A percentile compares a stretch with the other conserved stretches of the same genome.
phyloP scores from a whole-genome alignment of 2,888 invertebrate species.

The Fragum whitleyi region DNA sequence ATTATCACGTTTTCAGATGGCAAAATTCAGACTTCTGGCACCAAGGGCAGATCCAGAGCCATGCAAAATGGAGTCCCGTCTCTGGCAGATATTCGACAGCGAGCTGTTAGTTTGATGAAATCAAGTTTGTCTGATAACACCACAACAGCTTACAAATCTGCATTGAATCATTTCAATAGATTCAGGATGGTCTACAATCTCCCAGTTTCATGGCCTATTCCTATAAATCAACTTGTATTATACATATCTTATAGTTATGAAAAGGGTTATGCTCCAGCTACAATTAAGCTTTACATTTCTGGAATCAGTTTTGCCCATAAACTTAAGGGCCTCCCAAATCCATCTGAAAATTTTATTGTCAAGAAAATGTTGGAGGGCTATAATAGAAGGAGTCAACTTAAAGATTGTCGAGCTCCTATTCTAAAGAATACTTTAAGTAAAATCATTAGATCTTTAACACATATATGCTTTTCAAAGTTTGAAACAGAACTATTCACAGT shows the following conservation, averaged over 20 bases:
- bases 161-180: conserved; percentile 12
- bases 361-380: conserved; percentile 41
- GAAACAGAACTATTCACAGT: too few species aligned
- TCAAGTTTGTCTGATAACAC: conserved; percentile 29
- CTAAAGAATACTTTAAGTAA: background rate
- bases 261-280: conserved; percentile 37
- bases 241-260: conserved; percentile 43
- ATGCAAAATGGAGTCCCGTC: background rate
- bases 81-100: conserved; percentile 27
- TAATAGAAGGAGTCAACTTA: background rate
- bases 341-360: conserved; percentile 32
- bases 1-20: conserved; percentile 38
- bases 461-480: conserved; percentile 23
- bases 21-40: conserved; percentile 22
- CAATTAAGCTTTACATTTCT: conserved; percentile 31
- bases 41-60: conserved; percentile 36
- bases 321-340: conserved; percentile 2
- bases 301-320: conserved; percentile 46
- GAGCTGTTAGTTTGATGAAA: conserved; percentile 25
- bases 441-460: background rate
- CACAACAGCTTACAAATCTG: conserved; percentile 25
- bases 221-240: conserved; percentile 21
- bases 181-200: conserved; percentile 13
- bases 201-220: conserved; percentile 28
- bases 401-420: conserved; percentile 27